Evolutionary conservation across 2,113 vertebrate genomes (phyloP), one percentile per base, ranked within the genome.

Genomic region (Eudorcas thomsonii): DNA sequence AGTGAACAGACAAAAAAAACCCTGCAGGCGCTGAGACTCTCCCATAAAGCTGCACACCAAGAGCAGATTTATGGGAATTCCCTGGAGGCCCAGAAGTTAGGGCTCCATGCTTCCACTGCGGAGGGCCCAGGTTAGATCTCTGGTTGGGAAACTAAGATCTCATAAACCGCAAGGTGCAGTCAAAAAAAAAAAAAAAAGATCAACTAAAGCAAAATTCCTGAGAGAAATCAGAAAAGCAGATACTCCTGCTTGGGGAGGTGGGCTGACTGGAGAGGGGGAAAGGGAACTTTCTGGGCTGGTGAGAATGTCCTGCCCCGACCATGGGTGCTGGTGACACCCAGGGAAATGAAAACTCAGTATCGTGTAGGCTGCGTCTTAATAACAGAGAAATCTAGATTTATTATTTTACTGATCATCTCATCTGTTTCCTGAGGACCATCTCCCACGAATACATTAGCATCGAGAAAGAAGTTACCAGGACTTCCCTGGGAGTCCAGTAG

Each of bases 301-400:
- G 14, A 43, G 59, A 91, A 78, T 1, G 12, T 80, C 23, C 82
- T 54, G 25, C 17, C 8, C 45, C 78, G 11, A 36, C 48, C 7
- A 2, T 2, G 14, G 16, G 45, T 19, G 25, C 1, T 59, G 77
- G 57, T 23, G 2, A 28, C 4, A 12, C 59, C 33, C 16, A 21
- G 39, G 5, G 11, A 85, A 9, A 1, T 11, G 28, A 9, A 62
- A 71, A 57, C 5, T 19, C 2, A 21, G 1, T 12, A 19, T 28
- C 26, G 1, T 12, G 0, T 0, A 26, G 52, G 15, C 7, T 7
- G 1, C 0, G 28, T 8, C 80, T 25, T 23, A 67, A 5, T 33
- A n/a, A 62, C 54, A 25, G 16, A 86, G n/a, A 14, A 67, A 26
- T 23, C 85, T 23, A 74, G 28, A 26, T 60, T 28, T 74, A 45